A percentile compares a stretch with the other conserved stretches of the same genome.
Conservation (phyloP, 2,113 vertebrate genomes). For the Spermophilus dauricus region DNA sequence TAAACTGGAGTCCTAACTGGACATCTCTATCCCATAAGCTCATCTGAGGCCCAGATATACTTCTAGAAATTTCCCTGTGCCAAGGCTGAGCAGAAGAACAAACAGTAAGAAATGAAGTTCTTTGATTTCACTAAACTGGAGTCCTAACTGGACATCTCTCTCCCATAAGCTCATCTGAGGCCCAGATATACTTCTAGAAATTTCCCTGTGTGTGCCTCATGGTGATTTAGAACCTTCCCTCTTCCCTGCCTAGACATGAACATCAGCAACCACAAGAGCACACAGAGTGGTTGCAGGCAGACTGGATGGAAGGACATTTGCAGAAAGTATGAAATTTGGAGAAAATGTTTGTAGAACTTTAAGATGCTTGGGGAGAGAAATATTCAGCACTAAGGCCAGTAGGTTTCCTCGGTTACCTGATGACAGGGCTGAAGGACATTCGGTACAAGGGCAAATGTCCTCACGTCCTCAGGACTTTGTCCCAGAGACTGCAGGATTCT, state of each 20-base stretch:
- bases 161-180: background rate
- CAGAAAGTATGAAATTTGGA: background rate
- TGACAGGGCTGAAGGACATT: background rate
- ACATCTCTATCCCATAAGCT: background rate
- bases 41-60: background rate
- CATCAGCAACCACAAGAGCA: background rate
- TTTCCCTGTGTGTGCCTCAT: background rate
- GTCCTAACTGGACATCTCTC: background rate
- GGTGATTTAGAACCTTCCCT: background rate
- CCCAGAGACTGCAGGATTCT: background rate
- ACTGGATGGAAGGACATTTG: too few relatives aligned
- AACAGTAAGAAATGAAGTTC: conserved; percentile 28
- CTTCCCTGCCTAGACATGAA: background rate
- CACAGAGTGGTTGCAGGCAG: background rate
- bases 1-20: background rate
- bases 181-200: background rate
- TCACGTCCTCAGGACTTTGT: background rate
- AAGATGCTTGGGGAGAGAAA: background rate
- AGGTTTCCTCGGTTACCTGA: background rate
- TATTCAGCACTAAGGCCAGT: background rate
- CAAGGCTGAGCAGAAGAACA: conserved; percentile 32
- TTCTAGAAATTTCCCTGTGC: background rate
- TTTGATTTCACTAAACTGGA: background rate
- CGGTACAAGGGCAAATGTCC: too few relatives aligned
- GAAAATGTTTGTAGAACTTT: background rate